Conservation (phyloP, 1,140 invertebrate genomes). For the Aporrectodea caliginosa region DNA sequence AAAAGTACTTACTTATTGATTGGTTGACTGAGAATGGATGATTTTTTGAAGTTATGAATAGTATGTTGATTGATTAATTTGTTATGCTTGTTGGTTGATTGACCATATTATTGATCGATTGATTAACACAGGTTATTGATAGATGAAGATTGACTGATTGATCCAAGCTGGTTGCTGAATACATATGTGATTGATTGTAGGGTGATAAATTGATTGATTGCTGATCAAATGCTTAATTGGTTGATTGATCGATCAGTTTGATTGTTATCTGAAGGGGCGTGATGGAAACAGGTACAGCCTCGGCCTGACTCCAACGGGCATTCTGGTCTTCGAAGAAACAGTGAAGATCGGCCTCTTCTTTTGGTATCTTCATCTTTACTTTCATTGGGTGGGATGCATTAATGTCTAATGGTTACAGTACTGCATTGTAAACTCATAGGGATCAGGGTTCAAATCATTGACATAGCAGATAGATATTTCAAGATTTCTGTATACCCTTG, state of each 20-base stretch:
- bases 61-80: too few species aligned
- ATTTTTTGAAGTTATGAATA: too few species aligned
- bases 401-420: neutral
- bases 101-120: too few species aligned
- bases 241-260: neutral
- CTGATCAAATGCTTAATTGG: neutral
- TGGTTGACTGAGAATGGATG: too few species aligned
- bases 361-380: constrained; percentile 64
- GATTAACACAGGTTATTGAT: too few species aligned
- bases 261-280: constrained; percentile 69
- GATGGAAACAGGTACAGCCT: constrained; percentile 95
- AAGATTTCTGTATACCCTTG: neutral
- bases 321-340: constrained; percentile 90
- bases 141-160: neutral
- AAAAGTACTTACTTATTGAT: too few species aligned
- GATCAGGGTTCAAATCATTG: too few species aligned
- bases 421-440: neutral
- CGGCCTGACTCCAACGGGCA: constrained; percentile 93
- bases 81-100: too few species aligned
- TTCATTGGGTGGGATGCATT: neutral
- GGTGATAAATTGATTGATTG: neutral
- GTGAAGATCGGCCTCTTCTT: constrained; percentile 97
- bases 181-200: neutral
- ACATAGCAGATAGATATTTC: neutral
- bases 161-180: neutral